A percentile compares a stretch with the other conserved stretches of the same genome.
These are phyloP conservation scores for Monarcha castaneiventris DNA, from an alignment of 2,113 vertebrate genomes.

Conservation along the genomic window DNA sequence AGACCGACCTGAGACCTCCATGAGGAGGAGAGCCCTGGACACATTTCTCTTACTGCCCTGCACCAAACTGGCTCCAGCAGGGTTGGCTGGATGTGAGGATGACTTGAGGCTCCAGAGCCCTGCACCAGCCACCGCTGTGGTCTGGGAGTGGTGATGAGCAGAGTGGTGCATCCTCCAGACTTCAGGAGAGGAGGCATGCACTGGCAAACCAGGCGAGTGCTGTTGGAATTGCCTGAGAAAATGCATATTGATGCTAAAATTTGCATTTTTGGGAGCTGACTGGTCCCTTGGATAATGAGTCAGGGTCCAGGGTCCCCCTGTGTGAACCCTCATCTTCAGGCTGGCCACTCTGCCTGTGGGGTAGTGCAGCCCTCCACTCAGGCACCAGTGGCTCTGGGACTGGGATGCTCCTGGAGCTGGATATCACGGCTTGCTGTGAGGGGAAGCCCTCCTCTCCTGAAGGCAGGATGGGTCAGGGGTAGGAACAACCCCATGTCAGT, in stretches of 20 bases:
- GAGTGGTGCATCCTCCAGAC: not conserved
- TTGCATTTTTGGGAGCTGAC: not conserved
- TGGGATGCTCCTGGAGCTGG: not conserved
- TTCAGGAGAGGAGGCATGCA: not conserved
- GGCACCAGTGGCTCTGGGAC: not conserved
- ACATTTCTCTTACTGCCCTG: not conserved
- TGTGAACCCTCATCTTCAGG: not conserved
- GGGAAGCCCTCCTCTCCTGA: not conserved
- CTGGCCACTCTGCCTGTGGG: not conserved
- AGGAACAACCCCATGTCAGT: not conserved
- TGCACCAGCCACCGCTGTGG: accelerated
- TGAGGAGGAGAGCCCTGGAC: not conserved
- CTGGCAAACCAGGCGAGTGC: not conserved
- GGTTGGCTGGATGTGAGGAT: not conserved
- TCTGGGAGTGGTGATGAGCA: not conserved
- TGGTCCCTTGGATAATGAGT: not conserved
- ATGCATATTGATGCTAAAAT: not conserved
- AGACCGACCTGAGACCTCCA: not conserved
- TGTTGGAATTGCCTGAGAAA: not conserved
- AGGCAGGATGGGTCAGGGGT: not conserved
- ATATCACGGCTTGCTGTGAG: accelerated
- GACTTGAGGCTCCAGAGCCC: not conserved
- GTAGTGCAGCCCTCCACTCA: accelerated
- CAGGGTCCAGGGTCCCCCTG: not conserved
- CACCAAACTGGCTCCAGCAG: not conserved